These are phyloP conservation scores for Charaxes varanes DNA, from an alignment of 1,140 invertebrate genomes.

Conservation along the genomic window DNA sequence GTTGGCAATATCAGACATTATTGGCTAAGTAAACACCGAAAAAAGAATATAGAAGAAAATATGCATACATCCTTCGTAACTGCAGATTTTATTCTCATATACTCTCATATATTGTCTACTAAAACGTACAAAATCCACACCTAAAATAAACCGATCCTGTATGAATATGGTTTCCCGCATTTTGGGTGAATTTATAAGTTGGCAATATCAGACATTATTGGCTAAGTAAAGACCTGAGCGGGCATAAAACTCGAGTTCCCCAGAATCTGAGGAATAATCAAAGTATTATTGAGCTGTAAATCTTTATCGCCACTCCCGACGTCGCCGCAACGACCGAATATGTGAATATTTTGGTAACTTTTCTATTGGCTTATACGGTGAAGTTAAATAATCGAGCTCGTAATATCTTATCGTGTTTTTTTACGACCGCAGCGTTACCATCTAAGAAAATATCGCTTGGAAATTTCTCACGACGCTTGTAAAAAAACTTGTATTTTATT, in stretches of 20 bases:
- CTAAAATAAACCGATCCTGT: no score
- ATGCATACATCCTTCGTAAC: no score
- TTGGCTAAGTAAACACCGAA: no score
- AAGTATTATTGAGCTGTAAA: conserved; percentile 63
- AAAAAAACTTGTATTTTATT: no score
- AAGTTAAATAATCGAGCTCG: conserved; percentile 32
- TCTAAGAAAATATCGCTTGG: conserved; percentile 12
- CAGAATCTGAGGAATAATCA: conserved; percentile 59
- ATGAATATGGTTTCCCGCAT: no score
- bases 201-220: conserved; percentile 34
- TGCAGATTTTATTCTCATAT: no score
- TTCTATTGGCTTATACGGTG: conserved; percentile 33
- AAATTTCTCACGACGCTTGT: no score
- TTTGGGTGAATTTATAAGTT: conserved; percentile 1
- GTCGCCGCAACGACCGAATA: conserved; percentile 32
- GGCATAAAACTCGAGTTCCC: conserved; percentile 52
- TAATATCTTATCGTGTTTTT: conserved; percentile 24
- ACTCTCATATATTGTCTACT: no score
- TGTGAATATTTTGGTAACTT: conserved; percentile 56
- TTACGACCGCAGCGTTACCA: conserved; percentile 24
- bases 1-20: no score
- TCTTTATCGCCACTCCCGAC: conserved; percentile 48
- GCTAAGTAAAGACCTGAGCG: conserved; percentile 48
- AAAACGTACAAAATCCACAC: no score
- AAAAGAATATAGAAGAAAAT: no score